Conservation (phyloP, 2,797 vertebrate genomes). For the Poecile montanus region DNA sequence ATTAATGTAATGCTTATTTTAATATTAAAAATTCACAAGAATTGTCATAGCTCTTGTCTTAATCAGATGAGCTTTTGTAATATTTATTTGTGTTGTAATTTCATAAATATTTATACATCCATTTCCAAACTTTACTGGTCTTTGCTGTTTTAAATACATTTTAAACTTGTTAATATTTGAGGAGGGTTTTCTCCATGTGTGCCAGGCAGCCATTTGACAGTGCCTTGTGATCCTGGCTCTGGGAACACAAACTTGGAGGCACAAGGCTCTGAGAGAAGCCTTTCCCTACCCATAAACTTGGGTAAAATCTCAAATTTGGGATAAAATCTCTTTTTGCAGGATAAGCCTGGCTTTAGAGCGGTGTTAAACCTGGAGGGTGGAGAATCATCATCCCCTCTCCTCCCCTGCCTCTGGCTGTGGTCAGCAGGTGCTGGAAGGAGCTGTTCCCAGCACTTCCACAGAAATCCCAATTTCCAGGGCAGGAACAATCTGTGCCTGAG, state of each 20-base stretch:
- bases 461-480: neutral
- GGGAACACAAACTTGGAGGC: neutral
- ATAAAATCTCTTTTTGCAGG: neutral
- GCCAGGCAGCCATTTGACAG: neutral
- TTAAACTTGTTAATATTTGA: neutral
- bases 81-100: slow-evolving; percentile 56
- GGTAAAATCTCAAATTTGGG: too few relatives aligned
- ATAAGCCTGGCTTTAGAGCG: fast-evolving
- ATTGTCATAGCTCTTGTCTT: slow-evolving; percentile 65
- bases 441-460: neutral
- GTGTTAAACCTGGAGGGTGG: neutral
- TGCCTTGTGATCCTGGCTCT: neutral
- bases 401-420: neutral
- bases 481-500: neutral
- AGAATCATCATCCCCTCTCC: neutral
- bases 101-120: slow-evolving; percentile 60
- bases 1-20: slow-evolving; percentile 69
- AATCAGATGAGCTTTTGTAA: slow-evolving; percentile 67
- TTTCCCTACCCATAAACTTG: neutral
- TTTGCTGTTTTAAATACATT: slow-evolving; percentile 39
- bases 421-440: neutral
- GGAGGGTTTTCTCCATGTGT: neutral
- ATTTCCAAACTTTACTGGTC: slow-evolving; percentile 38
- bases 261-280: neutral
- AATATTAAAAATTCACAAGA: slow-evolving; percentile 71